Base-by-base conservation (phyloP, 2,888 invertebrate genomes). In the Metellina segmentata region DNA sequence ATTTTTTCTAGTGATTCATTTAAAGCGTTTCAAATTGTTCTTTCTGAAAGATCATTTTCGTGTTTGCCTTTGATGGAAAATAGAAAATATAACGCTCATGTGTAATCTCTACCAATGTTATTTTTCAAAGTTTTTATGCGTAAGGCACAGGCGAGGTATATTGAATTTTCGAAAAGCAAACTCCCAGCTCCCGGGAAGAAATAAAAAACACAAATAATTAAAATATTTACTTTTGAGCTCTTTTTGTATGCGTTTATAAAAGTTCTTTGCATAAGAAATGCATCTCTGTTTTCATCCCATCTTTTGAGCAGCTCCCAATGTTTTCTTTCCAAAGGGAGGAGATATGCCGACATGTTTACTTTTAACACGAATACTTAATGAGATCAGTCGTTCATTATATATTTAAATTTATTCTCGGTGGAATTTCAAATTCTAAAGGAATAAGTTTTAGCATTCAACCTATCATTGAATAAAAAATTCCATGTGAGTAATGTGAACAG, bases 281-380 rank as follows among this genome's bases (percentile, higher is more conserved):
- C 11, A 61, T 6, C 1, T 4, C 61, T 61, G 61, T 61, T 61
- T 61, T 61, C 61, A 16, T 61, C 34, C 13, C 51, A 49, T 49
- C 77, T 77, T 51, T 51, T 16, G 13, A 51, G 77, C 7, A n/a
- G 77, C 77, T 77, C 49, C 77, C 49, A 9, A 16, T 77, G 77
- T 77, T 77, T 48, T n/a, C 77, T n/a, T 77, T 48, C 77, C 16
- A 8, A 7, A 49, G 49, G 13, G 51, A 77, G 51, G n/a, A 51
- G 51, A 48, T 74, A 34, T 11, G 20, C 74, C 11, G 61, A 61
- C 61, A 16, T 61, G 61, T 61, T 61, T 61, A 61, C 9, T 61
- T 9, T 61, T 61, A 61, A 61, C 61, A 16, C 11, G 61, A 61
- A 61, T 61, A 16, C 61, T 61, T 61, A 61, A 61, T 61, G 61